Base-by-base conservation (phyloP, 2,113 vertebrate species). In the Hippoglossus stenolepis region DNA sequence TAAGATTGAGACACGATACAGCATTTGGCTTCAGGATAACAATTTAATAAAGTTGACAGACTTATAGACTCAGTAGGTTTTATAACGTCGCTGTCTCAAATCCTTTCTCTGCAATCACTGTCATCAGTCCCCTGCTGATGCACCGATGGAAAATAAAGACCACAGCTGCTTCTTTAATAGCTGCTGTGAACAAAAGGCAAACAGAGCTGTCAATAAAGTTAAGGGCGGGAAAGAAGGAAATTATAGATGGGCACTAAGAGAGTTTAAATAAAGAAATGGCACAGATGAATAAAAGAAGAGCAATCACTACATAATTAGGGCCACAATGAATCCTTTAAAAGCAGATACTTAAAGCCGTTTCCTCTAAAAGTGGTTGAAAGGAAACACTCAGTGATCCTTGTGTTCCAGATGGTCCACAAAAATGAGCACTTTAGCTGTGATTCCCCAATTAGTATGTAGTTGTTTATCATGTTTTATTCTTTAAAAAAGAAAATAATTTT, bases 81-180 rank as follows among this genome's bases (percentile, higher is more conserved):
- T 54, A 84, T 75, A 75, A 79, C 66, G 76, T 61, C 76, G 70
- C 87, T 80, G 77, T 75, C 78, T 78, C 31, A 45, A 75, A 65
- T 80, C 51, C 64, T 49, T 73, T 70, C 24, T 28, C 45, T 72
- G 57, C 73, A 65, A 77, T 76, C 47, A 3, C 65, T 80, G 76
- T 73, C 76, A 83, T 84, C 76, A 71, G 75, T 77, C 78, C 82
- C 85, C 75, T 61, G 74, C 67, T 83, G 84, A 75, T 69, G 68
- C 79, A 59, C n/a, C 1, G 28, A 65, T 45, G 80, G 70, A 75
- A 84, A 88, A 87, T 85, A 79, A 73, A 77, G 87, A 86, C 53
- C 82, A 57, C 88, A 88, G 86, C 82, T 89, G 86, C 77, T 79
- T 84, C 80, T 82, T 80, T 86, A 73, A 87, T 82, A 87, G 73